Conservation (phyloP, 2,797 vertebrate genomes). For the Helostoma temminkii region DNA sequence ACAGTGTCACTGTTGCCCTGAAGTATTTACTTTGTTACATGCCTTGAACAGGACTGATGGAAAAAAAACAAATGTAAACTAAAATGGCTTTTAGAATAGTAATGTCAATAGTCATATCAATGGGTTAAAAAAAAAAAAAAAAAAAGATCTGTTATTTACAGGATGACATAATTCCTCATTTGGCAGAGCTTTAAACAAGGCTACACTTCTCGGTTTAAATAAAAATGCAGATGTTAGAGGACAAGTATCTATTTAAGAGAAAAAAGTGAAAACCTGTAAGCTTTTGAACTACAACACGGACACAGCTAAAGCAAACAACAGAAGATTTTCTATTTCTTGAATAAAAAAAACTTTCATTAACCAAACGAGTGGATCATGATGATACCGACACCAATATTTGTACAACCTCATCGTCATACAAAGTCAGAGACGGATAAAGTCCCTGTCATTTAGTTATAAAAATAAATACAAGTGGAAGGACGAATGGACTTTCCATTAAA, state of each 20-base stretch:
- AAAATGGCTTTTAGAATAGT: constrained; percentile 40
- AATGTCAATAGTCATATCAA: constrained; percentile 23
- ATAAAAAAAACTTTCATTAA: constrained; percentile 14
- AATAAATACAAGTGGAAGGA: constrained; percentile 70
- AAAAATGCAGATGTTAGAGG: constrained; percentile 43
- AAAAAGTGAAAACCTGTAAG: background rate
- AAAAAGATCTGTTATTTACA: constrained; percentile 53
- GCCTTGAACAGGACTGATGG: constrained; percentile 10
- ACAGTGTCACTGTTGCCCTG: constrained; percentile 29
- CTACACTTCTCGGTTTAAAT: constrained; percentile 40
- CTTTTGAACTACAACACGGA: background rate
- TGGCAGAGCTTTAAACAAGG: constrained; percentile 28
- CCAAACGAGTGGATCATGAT: constrained; percentile 16
- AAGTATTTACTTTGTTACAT: constrained; percentile 27
- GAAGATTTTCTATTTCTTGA: constrained; percentile 13
- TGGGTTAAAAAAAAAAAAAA: constrained; percentile 18
- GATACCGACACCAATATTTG: constrained; percentile 31
- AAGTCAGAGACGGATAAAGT: constrained; percentile 4
- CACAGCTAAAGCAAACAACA: constrained; percentile 11
- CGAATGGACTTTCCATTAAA: constrained; percentile 41
- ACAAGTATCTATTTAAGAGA: background rate
- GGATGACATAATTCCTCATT: constrained; percentile 44
- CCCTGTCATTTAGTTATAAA: constrained; percentile 55
- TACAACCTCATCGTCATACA: background rate
- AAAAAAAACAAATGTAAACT: constrained; percentile 10